A percentile compares a stretch with the other conserved stretches of the same genome.
phyloP scores from a whole-genome alignment of 2,888 invertebrate species.

The Plagiodera versicolora region DNA sequence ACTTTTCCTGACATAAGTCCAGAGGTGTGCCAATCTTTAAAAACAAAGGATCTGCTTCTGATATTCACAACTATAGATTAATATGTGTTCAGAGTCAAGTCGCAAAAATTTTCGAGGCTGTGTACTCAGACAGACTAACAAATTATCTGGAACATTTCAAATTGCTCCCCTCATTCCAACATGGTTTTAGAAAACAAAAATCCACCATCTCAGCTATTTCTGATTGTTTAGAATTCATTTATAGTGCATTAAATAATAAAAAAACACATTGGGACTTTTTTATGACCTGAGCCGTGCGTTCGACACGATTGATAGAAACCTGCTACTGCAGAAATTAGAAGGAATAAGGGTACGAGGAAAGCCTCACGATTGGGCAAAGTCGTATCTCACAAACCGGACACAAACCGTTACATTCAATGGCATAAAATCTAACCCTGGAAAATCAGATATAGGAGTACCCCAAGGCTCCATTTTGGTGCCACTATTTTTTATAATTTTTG shows the following conservation, averaged over 20 bases:
- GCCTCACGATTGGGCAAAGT: conserved; percentile 5
- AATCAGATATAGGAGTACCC: conserved; percentile 5
- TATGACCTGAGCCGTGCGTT: conserved; percentile 1
- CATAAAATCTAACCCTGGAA: conserved; percentile 2
- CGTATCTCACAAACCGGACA: background rate
- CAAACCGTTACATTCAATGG: background rate
- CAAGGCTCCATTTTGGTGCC: background rate
- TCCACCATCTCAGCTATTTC: background rate
- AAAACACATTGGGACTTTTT: conserved; percentile 9
- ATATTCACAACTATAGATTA: background rate
- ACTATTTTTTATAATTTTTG: conserved; percentile 2
- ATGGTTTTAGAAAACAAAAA: conserved; percentile 2
- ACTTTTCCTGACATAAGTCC: conserved; percentile 5
- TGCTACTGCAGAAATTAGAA: conserved; percentile 4
- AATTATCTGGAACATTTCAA: background rate
- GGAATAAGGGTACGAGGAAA: conserved; percentile 9
- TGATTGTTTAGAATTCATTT: conserved; percentile 1
- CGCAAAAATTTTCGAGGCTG: conserved; percentile 6
- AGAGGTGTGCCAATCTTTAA: conserved; percentile 1
- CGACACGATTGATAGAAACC: conserved; percentile 1
- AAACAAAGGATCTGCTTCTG: background rate
- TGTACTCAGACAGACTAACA: conserved; percentile 2
- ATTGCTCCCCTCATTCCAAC: background rate
- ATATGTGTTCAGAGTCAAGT: background rate
- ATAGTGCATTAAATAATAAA: conserved; percentile 5